phyloP scores from a whole-genome alignment of 2,797 vertebrate species.

The Protosalanx chinensis region DNA sequence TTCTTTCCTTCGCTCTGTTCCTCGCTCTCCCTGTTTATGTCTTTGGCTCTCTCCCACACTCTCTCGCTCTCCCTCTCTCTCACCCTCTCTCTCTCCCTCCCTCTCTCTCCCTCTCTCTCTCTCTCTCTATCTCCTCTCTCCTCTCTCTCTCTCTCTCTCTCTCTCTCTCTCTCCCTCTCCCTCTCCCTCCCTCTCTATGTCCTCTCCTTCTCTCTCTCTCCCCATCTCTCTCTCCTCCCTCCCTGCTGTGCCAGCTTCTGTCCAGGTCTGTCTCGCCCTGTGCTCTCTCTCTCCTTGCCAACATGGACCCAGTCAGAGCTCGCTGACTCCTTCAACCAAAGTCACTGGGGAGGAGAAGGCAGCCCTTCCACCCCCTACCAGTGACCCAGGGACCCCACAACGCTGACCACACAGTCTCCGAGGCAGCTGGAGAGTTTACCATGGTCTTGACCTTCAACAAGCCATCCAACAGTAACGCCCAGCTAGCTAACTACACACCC shows the following conservation, averaged over 20 bases:
- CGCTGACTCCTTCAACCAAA: too few species aligned
- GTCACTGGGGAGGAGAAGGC: too few species aligned
- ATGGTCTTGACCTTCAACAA: neutral
- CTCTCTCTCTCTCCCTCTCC: neutral
- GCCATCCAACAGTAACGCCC: too few species aligned
- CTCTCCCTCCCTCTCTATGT: neutral
- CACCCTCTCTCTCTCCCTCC: neutral
- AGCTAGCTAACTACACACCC: too few species aligned
- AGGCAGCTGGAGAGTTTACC: too few species aligned
- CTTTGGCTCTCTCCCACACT: too few species aligned
- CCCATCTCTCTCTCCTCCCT: neutral
- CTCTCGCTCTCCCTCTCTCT: neutral
- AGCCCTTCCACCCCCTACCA: too few species aligned
- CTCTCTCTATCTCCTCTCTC: neutral
- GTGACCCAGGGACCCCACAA: too few species aligned
- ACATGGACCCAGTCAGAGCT: too few species aligned
- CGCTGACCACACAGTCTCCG: too few species aligned
- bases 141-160: neutral
- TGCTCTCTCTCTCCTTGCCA: too few species aligned
- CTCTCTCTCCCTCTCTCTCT: neutral
- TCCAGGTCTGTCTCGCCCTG: too few species aligned
- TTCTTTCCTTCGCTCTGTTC: slow-evolving; percentile 9
- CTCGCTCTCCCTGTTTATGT: neutral
- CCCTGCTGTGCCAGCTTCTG: neutral
- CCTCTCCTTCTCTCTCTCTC: neutral